Evolutionary conservation across 2,888 invertebrate species (phyloP), one percentile per base, ranked within the genome.

Genomic region (Eurois occulta): DNA sequence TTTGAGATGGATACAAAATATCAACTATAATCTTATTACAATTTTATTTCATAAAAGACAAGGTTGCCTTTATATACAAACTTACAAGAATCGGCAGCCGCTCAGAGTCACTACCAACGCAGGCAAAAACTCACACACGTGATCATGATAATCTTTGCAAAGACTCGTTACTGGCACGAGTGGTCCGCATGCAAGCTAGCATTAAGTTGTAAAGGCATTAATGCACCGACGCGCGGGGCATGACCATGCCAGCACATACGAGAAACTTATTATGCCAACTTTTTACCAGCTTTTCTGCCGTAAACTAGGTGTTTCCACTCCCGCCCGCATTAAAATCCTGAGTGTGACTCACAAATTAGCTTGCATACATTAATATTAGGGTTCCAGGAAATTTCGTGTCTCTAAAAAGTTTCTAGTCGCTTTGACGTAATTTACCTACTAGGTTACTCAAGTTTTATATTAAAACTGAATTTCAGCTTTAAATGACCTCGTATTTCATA

Each of bases 171-270:
- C 80, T 80, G 82, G 85, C 86, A 87, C 87, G 91, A 94, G 94
- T 92, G 91, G 93, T 83, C 91, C 87, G 93, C 91, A 87, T 94
- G 95, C 94, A 90, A 89, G 93, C 93, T 90, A 90, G 94, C 95
- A 95, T 95, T 94, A 95, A 95, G 93, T 94, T 94, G 90, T 93
- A 93, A 93, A 87, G 92, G 93, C 94, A 95, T 96, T 95, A 95
- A 95, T 95, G 95, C 95, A 93, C 91, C 92, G 89, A 89, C 93
- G 94, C 93, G 94, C 90, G 81, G 84, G 84, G 91, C 93, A 93
- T 94, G 93, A 90, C 93, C 93, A 90, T 87, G 92, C 92, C 89
- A 91, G 84, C 88, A 84, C 90, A 90, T 91, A 90, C 86, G 87
- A 90, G 84, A 87, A 91, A 92, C 90, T 91, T 91, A 91, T 90